Evolutionary conservation across 2,113 vertebrate species (phyloP).

Genomic region (Nanorana parkeri): DNA sequence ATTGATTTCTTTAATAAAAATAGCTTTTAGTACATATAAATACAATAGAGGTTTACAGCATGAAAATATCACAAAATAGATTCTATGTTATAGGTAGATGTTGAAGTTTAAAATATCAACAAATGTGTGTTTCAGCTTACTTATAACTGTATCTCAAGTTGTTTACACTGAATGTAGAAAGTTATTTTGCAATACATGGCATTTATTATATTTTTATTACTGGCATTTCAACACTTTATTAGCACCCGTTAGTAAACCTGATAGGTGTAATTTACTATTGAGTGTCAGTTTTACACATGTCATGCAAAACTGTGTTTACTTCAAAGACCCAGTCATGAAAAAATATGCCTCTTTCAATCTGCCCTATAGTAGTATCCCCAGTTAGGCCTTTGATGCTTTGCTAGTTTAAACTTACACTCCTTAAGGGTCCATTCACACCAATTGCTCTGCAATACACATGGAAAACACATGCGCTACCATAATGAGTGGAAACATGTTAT

Average conservation of each 20-base stretch:
- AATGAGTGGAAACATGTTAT: too few relatives aligned
- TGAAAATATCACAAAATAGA: slow-evolving; percentile 45
- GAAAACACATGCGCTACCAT: too few relatives aligned
- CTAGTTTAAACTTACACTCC: too few relatives aligned
- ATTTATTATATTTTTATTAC: not conserved
- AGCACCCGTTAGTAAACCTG: not conserved
- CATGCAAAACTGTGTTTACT: too few relatives aligned
- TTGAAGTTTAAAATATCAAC: not conserved
- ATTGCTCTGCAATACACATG: too few relatives aligned
- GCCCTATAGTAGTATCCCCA: too few relatives aligned
- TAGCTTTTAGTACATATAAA: slow-evolving; percentile 39
- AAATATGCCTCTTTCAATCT: too few relatives aligned
- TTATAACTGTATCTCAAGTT: not conserved
- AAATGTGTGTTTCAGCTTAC: not conserved
- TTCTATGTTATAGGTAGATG: slow-evolving; percentile 1
- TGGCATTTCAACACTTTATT: not conserved
- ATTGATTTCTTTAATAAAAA: slow-evolving; percentile 42
- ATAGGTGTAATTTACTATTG: too few relatives aligned
- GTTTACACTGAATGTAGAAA: slow-evolving; percentile 28
- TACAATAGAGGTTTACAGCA: slow-evolving; percentile 3
- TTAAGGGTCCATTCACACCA: too few relatives aligned
- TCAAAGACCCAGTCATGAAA: too few relatives aligned
- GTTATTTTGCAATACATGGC: slow-evolving; percentile 1
- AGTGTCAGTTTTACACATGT: too few relatives aligned
- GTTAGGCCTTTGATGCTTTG: too few relatives aligned